Conservation (phyloP, 1,140 invertebrate species). For the Heliconius himera region DNA sequence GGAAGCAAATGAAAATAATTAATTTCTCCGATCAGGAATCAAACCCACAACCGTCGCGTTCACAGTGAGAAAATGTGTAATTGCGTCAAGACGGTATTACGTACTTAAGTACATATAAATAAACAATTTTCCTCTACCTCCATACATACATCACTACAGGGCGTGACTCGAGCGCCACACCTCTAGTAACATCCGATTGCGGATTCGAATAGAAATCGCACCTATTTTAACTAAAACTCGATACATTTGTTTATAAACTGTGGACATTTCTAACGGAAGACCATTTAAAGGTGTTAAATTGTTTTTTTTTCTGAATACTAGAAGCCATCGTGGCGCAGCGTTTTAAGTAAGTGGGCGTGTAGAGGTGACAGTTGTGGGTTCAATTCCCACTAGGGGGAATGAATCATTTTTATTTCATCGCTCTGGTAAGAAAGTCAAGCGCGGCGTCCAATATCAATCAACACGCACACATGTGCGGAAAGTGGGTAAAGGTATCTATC, state of each 20-base stretch:
- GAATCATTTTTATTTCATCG: no score
- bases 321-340: background rate
- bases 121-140: background rate
- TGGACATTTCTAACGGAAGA: background rate
- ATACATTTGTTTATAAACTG: constrained; percentile 1
- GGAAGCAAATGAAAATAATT: no score
- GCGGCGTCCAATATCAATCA: background rate
- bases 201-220: constrained; percentile 31
- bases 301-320: background rate
- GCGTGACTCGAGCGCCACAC: constrained; percentile 40
- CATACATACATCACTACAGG: constrained; percentile 29
- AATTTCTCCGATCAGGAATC: no score
- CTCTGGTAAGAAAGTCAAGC: background rate
- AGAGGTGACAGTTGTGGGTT: background rate
- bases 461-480: background rate
- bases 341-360: no score
- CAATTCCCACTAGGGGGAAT: background rate
- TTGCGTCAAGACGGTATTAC: background rate
- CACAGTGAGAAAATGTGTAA: no score
- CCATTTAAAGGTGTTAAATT: background rate
- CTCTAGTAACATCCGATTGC: constrained; percentile 47
- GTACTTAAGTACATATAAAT: background rate
- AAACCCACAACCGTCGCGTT: no score
- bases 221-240: constrained; percentile 13
- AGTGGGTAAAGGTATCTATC: background rate